These are phyloP conservation scores for Anhinga anhinga DNA, from an alignment of 2,113 vertebrate genomes.

Conservation along the genomic window DNA sequence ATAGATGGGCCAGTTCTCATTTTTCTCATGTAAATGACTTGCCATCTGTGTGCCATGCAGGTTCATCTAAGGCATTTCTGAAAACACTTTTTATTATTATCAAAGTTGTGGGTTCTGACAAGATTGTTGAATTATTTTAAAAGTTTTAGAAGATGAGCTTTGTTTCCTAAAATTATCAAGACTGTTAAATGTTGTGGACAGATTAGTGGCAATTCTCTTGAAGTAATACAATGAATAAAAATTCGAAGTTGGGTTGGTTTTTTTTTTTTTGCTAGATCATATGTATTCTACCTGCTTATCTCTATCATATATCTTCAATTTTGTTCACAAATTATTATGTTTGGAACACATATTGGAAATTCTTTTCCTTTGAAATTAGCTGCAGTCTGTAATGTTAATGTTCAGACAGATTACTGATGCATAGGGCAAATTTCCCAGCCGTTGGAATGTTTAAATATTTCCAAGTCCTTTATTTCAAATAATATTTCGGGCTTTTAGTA, in stretches of 20 bases:
- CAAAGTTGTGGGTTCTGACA: slow-evolving; percentile 9
- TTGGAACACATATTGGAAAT: neutral
- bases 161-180: neutral
- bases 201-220: neutral
- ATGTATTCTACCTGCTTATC: neutral
- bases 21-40: slow-evolving; percentile 71
- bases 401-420: neutral
- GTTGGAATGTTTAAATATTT: neutral
- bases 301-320: neutral
- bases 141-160: neutral
- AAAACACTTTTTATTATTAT: slow-evolving; percentile 34
- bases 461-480: neutral
- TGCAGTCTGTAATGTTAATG: neutral
- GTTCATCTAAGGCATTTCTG: slow-evolving; percentile 40
- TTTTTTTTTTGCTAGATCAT: neutral
- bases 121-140: neutral
- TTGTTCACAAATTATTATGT: neutral
- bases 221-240: neutral
- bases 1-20: slow-evolving; percentile 51
- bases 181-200: neutral
- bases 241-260: too few species aligned
- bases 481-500: neutral
- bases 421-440: neutral
- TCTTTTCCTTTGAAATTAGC: neutral
- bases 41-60: slow-evolving; percentile 63